Conservation (phyloP, 2,797 vertebrate species). For the Hoplostethus atlanticus region DNA sequence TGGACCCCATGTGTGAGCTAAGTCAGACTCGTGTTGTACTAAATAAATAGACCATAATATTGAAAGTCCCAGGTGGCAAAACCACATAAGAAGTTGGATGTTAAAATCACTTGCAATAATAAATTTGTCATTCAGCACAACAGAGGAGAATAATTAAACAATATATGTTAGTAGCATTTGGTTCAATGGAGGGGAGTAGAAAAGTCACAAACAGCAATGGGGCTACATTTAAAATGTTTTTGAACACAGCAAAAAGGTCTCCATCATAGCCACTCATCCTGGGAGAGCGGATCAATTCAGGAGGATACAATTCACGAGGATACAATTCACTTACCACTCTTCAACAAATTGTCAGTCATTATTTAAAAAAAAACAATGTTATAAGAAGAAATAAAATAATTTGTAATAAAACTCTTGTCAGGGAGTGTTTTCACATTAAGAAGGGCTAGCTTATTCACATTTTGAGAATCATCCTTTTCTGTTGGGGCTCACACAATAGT, state of each 20-base stretch:
- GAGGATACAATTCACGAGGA: slow-evolving; percentile 16
- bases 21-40: background rate
- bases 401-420: background rate
- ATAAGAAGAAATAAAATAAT: background rate
- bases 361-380: background rate
- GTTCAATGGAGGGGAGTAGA: slow-evolving; percentile 32
- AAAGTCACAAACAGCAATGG: slow-evolving; percentile 17
- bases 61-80: background rate
- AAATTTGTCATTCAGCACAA: slow-evolving; percentile 10
- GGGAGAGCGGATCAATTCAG: background rate
- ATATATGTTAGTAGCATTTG: slow-evolving; percentile 15
- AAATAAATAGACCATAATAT: slow-evolving; percentile 40
- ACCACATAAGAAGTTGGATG: slow-evolving; percentile 14
- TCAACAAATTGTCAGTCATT: background rate
- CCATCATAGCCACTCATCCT: background rate
- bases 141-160: slow-evolving; percentile 16
- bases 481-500: slow-evolving; percentile 7
- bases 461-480: slow-evolving; percentile 29
- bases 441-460: slow-evolving; percentile 1
- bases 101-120: slow-evolving; percentile 17
- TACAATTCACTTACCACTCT: background rate
- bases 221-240: slow-evolving; percentile 13
- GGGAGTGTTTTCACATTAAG: slow-evolving; percentile 35
- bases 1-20: slow-evolving; percentile 8
- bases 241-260: background rate